Percentiles rank a stretch among this genome's conserved stretches.
These are phyloP conservation scores for Stratiolaelaps scimitus DNA, from an alignment of 1,140 invertebrate species.

Conservation along the genomic window DNA sequence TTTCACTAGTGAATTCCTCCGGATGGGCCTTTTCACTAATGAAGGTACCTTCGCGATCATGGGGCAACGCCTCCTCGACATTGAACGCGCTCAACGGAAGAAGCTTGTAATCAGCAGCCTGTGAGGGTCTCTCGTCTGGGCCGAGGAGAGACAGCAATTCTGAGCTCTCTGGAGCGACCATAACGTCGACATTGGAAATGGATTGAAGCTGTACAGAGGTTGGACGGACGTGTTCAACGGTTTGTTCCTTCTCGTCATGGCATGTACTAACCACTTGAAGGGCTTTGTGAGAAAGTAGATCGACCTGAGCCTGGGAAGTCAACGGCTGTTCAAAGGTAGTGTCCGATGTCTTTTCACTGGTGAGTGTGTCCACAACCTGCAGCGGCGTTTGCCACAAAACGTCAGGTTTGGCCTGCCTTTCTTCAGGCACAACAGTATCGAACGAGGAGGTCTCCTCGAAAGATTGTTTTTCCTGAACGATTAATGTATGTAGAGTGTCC, in stretches of 20 bases:
- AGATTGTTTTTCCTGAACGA: background rate
- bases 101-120: background rate
- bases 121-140: background rate
- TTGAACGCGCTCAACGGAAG: background rate
- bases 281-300: background rate
- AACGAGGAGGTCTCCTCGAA: background rate
- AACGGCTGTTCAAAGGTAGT: background rate
- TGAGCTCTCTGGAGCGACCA: background rate
- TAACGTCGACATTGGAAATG: constrained; percentile 3
- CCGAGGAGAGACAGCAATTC: background rate
- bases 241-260: background rate
- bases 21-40: background rate
- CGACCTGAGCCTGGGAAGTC: background rate
- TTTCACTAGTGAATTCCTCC: background rate
- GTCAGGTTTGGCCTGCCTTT: background rate
- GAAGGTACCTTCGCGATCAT: background rate
- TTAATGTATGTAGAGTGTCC: constrained; percentile 2
- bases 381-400: background rate
- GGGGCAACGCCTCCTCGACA: background rate
- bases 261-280: background rate
- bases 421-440: background rate
- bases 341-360: background rate
- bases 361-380: background rate
- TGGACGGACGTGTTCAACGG: background rate
- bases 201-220: background rate